Base-by-base conservation (phyloP, 2,113 vertebrate species). In the Nestor notabilis region DNA sequence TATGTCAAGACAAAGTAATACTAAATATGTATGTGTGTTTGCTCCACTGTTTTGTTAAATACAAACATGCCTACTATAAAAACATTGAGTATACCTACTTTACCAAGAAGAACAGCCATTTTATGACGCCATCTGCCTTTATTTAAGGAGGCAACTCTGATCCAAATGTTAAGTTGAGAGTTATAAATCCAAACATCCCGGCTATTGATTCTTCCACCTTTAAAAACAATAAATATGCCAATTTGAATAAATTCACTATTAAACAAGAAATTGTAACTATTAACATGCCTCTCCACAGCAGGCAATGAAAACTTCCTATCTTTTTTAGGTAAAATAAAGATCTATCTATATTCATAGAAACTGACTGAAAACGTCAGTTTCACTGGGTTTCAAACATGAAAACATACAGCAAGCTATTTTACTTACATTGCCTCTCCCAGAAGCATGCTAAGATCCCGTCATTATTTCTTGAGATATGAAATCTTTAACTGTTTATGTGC, bases 161-260 rank as follows among this genome's bases (percentile, higher is more conserved):
- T 99, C 99, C 99, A 99, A 93, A 99, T 98, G 96, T 99, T 99
- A 93, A 99, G 99, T 95, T 99, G 99, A 35, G 99, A 99, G 97
- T 99, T 99, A 95, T 99, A 99, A 98, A 99, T 99, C 99, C 99
- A 99, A 81, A 99, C 99, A 89, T 99, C 99, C 61, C 99, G 98
- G 95, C 99, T 99, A 97, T 99, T 99, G 97, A 99, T 99, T 95
- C 99, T 99, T 91, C 99, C 99, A 84, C 99, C 99, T 99, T 97
- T 72, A 92, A 95, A 86, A 66, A 72, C 97, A 93, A 81, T 83
- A 81, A 82, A 68, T 13, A 85, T 5, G 21, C 18, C 12, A 21
- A 53, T 56, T 0, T 64, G 56, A 93, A 17, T 25, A 90, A 88
- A 31, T 28, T 33, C 44, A 20, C 68, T 61, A 68, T 8, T 81